Base-by-base conservation (phyloP, 2,888 invertebrate genomes). In the Pandemis corylana region DNA sequence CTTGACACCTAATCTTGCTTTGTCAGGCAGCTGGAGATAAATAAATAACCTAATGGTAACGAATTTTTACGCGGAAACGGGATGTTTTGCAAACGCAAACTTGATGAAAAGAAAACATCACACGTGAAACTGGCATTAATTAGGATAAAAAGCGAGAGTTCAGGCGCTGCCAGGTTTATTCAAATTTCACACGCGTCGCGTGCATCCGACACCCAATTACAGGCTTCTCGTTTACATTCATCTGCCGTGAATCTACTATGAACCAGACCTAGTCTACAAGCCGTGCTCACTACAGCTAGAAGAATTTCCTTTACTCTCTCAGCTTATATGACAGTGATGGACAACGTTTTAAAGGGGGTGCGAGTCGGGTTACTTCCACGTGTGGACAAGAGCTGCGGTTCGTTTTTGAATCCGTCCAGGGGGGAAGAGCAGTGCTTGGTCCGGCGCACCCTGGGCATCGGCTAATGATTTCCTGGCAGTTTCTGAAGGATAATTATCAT, bases 161-260 rank as follows among this genome's bases (percentile, higher is more conserved):
- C 67, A 41, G 59, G 66, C 67, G 42, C 20, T 12, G 68, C 46
- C 73, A 65, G 68, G 65, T 69, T 69, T 74, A 76, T 65, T 68
- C 44, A 68, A 71, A 72, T 74, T 76, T 76, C 65, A 76, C 68
- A 73, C 69, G 72, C 69, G 68, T 72, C 59, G 73, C 78, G 73
- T 79, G 68, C 62, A 76, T 70, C 73, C 71, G 76, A 70, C 65
- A 70, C 62, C 77, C 79, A 81, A 82, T 80, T 82, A 80, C 76
- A 70, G 75, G 71, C 72, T 36, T 68, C 65, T 66, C 67, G 65
- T 77, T 76, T 70, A 75, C 76, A 78, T 77, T 76, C 77, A 77
- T 77, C 78, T 76, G 79, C 78, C 82, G 72, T 75, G 76, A 78
- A 83, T 83, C 81, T 80, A 76, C 81, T 83, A 53, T 67, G 9